Evolutionary conservation across 2,113 vertebrate species (phyloP).

Genomic region (Urocolius indicus): DNA sequence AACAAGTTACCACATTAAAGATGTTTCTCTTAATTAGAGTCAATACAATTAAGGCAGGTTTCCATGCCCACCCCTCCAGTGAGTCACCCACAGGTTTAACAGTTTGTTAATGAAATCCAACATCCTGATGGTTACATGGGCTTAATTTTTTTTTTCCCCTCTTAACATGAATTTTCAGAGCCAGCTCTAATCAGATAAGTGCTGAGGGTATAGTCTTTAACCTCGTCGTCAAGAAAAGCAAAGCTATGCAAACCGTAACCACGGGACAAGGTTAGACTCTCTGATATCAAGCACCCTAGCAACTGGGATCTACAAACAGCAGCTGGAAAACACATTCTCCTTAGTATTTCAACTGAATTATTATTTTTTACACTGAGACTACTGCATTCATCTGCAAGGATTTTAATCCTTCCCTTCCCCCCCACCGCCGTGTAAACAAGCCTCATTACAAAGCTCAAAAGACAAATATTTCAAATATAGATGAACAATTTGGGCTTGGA

Average conservation of each 20-base stretch:
- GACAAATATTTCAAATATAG: slow-evolving; percentile 49
- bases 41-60: neutral
- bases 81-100: neutral
- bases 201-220: slow-evolving; percentile 22
- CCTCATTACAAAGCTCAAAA: slow-evolving; percentile 37
- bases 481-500: slow-evolving; percentile 51
- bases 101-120: neutral
- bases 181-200: slow-evolving; percentile 26
- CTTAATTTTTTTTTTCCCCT: neutral
- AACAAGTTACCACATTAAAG: neutral
- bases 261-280: neutral
- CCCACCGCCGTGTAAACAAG: neutral
- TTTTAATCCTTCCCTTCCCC: neutral
- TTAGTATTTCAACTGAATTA: slow-evolving; percentile 6
- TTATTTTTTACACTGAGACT: neutral
- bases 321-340: slow-evolving; percentile 55
- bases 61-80: neutral
- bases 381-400: neutral
- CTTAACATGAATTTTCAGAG: neutral
- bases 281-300: slow-evolving; percentile 50
- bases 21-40: neutral
- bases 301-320: slow-evolving; percentile 61
- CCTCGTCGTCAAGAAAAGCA: slow-evolving; percentile 56
- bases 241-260: slow-evolving; percentile 32
- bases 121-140: neutral